These are phyloP conservation scores for Erebia palarica DNA, from an alignment of 2,888 invertebrate genomes.

Conservation along the genomic window DNA sequence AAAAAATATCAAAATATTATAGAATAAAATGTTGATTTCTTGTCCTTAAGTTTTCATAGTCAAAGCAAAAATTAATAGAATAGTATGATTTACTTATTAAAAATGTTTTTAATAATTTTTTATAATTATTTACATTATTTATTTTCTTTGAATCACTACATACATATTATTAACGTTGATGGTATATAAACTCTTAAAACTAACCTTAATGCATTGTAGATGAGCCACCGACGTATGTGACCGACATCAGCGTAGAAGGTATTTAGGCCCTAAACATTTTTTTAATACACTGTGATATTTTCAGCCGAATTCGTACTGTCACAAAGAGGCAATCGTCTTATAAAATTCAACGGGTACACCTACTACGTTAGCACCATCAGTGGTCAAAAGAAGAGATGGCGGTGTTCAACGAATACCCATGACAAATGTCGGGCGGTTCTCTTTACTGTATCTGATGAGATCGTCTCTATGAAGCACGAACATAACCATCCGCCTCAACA, in stretches of 20 bases:
- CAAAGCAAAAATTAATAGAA: too few relatives aligned
- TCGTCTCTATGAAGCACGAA: constrained; percentile 28
- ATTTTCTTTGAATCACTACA: too few relatives aligned
- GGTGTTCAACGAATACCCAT: constrained; percentile 41
- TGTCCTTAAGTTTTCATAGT: too few relatives aligned
- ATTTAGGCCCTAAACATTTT: neutral
- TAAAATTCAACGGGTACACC: constrained; percentile 42
- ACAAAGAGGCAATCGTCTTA: constrained; percentile 37
- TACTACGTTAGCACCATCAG: constrained; percentile 34
- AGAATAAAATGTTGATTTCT: too few relatives aligned
- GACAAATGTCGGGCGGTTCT: constrained; percentile 43
- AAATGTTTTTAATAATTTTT: too few relatives aligned
- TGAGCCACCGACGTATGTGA: neutral
- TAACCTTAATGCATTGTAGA: too few relatives aligned
- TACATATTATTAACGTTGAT: too few relatives aligned
- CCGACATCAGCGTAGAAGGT: too few relatives aligned
- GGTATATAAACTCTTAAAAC: too few relatives aligned
- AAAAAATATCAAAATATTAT: too few relatives aligned
- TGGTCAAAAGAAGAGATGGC: constrained; percentile 41
- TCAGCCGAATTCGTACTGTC: constrained; percentile 42
- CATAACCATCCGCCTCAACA: constrained; percentile 35
- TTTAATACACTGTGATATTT: constrained; percentile 19
- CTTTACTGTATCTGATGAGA: constrained; percentile 36
- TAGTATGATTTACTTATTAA: too few relatives aligned
- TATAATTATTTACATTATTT: too few relatives aligned